Conservation (phyloP, 2,888 invertebrate genomes). For the Leucozona laternaria region DNA sequence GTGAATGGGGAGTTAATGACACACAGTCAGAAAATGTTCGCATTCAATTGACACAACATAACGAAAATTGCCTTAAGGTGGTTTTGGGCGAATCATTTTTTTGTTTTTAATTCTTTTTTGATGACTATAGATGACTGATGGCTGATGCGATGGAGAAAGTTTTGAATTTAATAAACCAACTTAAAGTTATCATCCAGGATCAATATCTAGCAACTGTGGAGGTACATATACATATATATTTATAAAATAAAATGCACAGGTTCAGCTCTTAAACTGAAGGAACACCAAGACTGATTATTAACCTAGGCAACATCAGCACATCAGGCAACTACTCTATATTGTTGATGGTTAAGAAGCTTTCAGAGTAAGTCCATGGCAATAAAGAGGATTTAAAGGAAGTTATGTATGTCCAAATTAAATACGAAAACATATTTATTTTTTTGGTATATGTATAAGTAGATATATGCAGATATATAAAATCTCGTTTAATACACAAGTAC, state of each 20-base stretch:
- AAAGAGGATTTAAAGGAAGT: conserved; percentile 54
- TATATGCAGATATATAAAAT: not conserved
- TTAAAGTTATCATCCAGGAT: conserved; percentile 2
- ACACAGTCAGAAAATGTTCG: conserved; percentile 67
- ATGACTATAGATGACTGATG: not conserved
- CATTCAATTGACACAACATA: conserved; percentile 75
- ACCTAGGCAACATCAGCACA: conserved; percentile 52
- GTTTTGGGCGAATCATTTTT: conserved; percentile 1
- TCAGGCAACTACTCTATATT: not conserved
- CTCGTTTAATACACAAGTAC: not conserved
- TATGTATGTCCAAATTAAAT: conserved; percentile 43
- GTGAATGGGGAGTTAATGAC: conserved; percentile 73
- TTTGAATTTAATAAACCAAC: conserved; percentile 9
- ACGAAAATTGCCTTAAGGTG: conserved; percentile 59
- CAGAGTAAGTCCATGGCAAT: conserved; percentile 47
- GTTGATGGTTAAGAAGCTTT: conserved; percentile 18
- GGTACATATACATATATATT: too few species aligned
- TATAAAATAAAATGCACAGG: not conserved
- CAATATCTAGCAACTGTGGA: too few species aligned
- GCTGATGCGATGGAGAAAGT: not conserved
- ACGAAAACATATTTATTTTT: conserved; percentile 9
- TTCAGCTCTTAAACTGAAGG: not conserved
- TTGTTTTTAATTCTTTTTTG: conserved; percentile 4
- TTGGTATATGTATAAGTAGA: not conserved
- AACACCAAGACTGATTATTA: conserved; percentile 52